These are phyloP conservation scores for Ailuropoda melanoleuca DNA, from an alignment of 2,113 vertebrate species.

Conservation along the genomic window DNA sequence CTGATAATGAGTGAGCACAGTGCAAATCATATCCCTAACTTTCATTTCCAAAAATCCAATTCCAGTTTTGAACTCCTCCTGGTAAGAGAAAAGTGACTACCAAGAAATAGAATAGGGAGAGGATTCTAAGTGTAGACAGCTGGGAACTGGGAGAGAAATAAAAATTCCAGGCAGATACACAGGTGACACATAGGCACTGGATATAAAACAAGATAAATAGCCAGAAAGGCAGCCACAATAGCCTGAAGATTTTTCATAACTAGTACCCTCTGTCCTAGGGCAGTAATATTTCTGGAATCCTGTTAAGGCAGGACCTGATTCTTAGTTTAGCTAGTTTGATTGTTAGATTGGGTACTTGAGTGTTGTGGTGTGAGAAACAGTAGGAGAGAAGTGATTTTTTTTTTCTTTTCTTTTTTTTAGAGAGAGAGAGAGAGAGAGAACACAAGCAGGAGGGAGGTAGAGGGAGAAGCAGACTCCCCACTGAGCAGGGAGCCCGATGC, in stretches of 20 bases:
- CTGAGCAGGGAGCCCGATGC: too few relatives aligned
- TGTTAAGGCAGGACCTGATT: neutral
- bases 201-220: conserved; percentile 29
- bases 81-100: neutral
- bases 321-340: neutral
- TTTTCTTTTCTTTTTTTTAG: too few relatives aligned
- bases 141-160: neutral
- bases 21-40: neutral
- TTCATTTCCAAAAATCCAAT: neutral
- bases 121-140: neutral
- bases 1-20: neutral
- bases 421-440: too few relatives aligned
- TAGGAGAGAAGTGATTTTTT: conserved; percentile 62
- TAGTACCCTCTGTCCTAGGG: neutral
- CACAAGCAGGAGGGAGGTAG: too few relatives aligned
- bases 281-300: neutral
- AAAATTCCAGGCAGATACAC: conserved; percentile 28
- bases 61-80: neutral
- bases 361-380: neutral
- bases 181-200: neutral
- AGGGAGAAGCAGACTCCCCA: too few relatives aligned
- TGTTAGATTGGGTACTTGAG: conserved; percentile 43
- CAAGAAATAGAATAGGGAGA: neutral
- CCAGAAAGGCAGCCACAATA: neutral
- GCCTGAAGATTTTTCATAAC: neutral